These are phyloP conservation scores for Sylvilagus bachmani DNA, from an alignment of 2,113 vertebrate species.

Conservation along the genomic window DNA sequence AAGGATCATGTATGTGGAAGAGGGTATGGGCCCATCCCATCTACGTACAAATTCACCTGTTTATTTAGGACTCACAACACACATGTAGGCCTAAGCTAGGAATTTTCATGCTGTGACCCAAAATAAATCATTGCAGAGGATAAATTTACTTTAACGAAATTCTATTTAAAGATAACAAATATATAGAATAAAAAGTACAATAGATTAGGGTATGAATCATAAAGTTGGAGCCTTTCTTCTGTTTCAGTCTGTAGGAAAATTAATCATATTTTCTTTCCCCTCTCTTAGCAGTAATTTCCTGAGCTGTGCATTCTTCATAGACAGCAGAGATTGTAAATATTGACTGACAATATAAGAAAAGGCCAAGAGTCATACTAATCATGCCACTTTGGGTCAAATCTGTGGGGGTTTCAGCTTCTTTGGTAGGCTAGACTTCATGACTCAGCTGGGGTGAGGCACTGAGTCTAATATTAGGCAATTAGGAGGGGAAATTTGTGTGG, in stretches of 20 bases:
- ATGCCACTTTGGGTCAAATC: conserved; percentile 3
- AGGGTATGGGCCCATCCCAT: not conserved
- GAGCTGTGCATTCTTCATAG: conserved; percentile 39
- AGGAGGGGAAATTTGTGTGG: conserved; percentile 58
- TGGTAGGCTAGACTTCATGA: not conserved
- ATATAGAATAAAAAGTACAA: not conserved
- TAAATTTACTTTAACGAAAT: conserved; percentile 42
- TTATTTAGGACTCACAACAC: not conserved
- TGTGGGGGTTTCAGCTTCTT: conserved; percentile 14
- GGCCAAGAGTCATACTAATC: conserved; percentile 59
- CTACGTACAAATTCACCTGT: not conserved
- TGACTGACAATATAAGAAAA: conserved; percentile 63
- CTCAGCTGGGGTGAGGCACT: not conserved
- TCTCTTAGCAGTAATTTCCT: conserved; percentile 21
- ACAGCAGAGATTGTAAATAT: conserved; percentile 46
- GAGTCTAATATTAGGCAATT: conserved; percentile 47
- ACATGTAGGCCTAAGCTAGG: not conserved
- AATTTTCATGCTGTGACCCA: not conserved
- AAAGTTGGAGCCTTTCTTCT: not conserved
- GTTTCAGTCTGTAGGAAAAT: not conserved
- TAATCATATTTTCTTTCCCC: not conserved
- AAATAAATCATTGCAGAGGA: not conserved
- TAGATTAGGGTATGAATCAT: not conserved
- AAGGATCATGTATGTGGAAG: too few relatives aligned
- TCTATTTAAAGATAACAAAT: conserved; percentile 30